Evolutionary conservation across 1,140 invertebrate genomes (phyloP).

Genomic region (Ceratosolen solmsi): DNA sequence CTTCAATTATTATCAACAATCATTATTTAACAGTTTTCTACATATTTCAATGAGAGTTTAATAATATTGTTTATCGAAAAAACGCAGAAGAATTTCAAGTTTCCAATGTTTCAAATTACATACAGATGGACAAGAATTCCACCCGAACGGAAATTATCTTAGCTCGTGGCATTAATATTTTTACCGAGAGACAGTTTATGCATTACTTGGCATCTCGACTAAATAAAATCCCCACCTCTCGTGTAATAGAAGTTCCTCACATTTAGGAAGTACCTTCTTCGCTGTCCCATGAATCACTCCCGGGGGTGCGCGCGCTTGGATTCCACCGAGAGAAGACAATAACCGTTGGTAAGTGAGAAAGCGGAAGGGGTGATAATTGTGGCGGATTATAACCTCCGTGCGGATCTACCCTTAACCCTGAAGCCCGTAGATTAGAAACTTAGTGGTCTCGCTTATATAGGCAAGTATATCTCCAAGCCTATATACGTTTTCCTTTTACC

Average conservation of each 20-base stretch:
- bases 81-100: too few relatives aligned
- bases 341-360: conserved; percentile 43
- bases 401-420: conserved; percentile 19
- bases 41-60: too few relatives aligned
- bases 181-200: neutral
- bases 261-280: neutral
- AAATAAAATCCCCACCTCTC: conserved; percentile 8
- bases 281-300: conserved; percentile 44
- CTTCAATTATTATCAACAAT: too few relatives aligned
- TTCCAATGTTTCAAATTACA: too few relatives aligned
- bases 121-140: too few relatives aligned
- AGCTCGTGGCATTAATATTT: conserved; percentile 22
- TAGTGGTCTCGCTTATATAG: neutral
- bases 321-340: conserved; percentile 45
- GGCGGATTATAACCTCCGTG: conserved; percentile 37
- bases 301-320: conserved; percentile 26
- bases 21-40: too few relatives aligned
- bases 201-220: neutral
- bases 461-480: conserved; percentile 5
- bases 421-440: conserved; percentile 36
- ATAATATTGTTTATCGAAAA: too few relatives aligned
- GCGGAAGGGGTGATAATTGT: conserved; percentile 42
- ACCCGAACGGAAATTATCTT: too few relatives aligned
- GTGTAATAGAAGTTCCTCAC: conserved; percentile 20
- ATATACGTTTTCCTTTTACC: neutral